Evolutionary conservation across 2,888 invertebrate species (phyloP).

Genomic region (Dermolepida albohirtum): DNA sequence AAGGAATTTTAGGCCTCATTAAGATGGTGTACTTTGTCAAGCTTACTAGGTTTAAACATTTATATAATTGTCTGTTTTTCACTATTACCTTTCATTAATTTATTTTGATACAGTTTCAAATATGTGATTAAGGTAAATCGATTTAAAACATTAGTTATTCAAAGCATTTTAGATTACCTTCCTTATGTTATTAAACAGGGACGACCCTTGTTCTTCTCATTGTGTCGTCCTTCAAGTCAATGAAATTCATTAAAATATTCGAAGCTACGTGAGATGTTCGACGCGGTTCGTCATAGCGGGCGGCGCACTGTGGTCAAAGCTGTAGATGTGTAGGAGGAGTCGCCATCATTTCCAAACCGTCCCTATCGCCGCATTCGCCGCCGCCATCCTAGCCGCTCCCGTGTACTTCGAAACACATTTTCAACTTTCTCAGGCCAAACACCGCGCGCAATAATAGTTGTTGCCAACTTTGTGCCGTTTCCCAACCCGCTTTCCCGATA

Average conservation of each 20-base stretch:
- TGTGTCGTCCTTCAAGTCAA: constrained; percentile 10
- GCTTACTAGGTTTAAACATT: too few relatives aligned
- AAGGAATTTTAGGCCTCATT: too few relatives aligned
- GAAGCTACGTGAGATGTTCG: constrained; percentile 46
- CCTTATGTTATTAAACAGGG: neutral
- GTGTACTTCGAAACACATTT: constrained; percentile 59
- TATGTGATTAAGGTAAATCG: too few relatives aligned
- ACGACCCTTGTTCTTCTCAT: constrained; percentile 29
- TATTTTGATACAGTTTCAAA: too few relatives aligned
- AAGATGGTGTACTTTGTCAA: too few relatives aligned
- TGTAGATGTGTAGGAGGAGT: constrained; percentile 28
- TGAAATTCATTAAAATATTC: constrained; percentile 57
- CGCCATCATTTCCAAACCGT: constrained; percentile 46
- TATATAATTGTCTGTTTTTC: too few relatives aligned
- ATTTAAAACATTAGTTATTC: too few relatives aligned
- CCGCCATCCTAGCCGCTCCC: constrained; percentile 25
- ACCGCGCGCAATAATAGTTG: constrained; percentile 61
- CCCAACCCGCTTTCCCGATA: too few relatives aligned
- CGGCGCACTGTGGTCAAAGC: constrained; percentile 22
- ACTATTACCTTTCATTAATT: too few relatives aligned
- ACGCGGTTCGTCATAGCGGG: constrained; percentile 26
- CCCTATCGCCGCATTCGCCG: constrained; percentile 2
- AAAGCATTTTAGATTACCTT: neutral
- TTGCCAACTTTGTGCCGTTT: constrained; percentile 55
- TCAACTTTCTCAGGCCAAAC: constrained; percentile 61